Evolutionary conservation across 2,113 vertebrate species (phyloP), one percentile per base, ranked within the genome.

Genomic region (Xenus cinereus): DNA sequence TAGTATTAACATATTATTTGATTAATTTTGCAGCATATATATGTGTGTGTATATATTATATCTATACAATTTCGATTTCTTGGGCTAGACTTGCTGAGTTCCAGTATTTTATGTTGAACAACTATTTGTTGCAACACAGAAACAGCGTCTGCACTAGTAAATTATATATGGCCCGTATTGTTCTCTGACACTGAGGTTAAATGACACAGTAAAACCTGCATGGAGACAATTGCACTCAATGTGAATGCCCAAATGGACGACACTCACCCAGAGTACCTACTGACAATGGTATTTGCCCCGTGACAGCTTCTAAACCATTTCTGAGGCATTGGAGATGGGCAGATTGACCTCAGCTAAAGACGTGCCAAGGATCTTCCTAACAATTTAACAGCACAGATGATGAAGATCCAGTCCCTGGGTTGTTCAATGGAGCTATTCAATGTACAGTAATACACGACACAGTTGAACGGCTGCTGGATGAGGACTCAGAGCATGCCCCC

Each of bases 401-500:
- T 37, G 50, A 84, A 45, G 8, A 23, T 68, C 13, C 23, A 68
- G 46, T 39, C 46, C 60, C 67, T 1, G 5, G 2, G 56, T 46
- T 10, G 20, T n/a, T 75, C 6, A 4, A 27, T 6, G 39, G 17
- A 81, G 19, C 12, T 84, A 71, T 66, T 72, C 54, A 33, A 7
- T 4, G 17, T 13, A 28, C 39, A 41, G 27, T 30, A 39, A 45
- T 8, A 33, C 1, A 32, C 0, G 1, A 32, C 32, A 33, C 11
- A 26, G 37, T 1, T 37, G 6, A 74, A 37, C 17, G 68, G 41
- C 64, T 91, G 33, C 74, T 64, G 64, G 46, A 41, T 6, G 11
- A 60, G 20, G 67, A 62, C 21, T 62, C 10, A 0, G 48, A 84
- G 59, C 54, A 77, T n/a, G 48, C 5, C 14, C 30, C 24, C 32